Evolutionary conservation across 1,140 invertebrate species (phyloP), one percentile per base, ranked within the genome.

Genomic region (Delia radicum): DNA sequence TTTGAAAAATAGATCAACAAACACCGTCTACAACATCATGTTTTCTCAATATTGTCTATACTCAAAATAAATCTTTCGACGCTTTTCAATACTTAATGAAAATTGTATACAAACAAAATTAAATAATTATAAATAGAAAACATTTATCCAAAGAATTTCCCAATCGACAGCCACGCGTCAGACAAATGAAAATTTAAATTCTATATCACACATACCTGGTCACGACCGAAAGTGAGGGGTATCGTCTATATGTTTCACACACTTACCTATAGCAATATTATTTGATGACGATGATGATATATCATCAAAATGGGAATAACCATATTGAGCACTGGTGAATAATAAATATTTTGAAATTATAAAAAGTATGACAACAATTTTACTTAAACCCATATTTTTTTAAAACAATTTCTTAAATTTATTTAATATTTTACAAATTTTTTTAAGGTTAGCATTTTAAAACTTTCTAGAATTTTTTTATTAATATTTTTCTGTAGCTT

Each of bases 251-350:
- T 24, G 8, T 42, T 18, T 1, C 3, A 37, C 8, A 37, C 12
- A 27, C 65, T 69, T 69, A 69, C 65, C 65, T 37, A 69, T 31
- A 18, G 29, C 37, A 24, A 69, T 69, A 33, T 15, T 69, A 31
- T 69, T 21, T 37, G 65, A 33, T 21, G 65, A 33, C 21, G 65
- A 21, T 31, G 65, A 12, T 37, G 65, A 2, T 37, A 24, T 21
- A 69, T 69, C 65, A n/a, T 33, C 65, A 13, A 33, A 69, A 21
- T 33, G 29, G 29, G 31, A 33, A 33, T 69, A 69, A 13, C 65
- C 65, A 69, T 69, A 69, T 37, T 69, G 65, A 24, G 29, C 29
- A 24, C n/a, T n/a, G n/a, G n/a, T n/a, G n/a, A n/a, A n/a, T n/a
- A n/a, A n/a, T n/a, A n/a, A n/a, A n/a, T n/a, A 21, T 67, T 15